phyloP scores from a whole-genome alignment of 2,888 invertebrate genomes.

The Hirtodrosophila alboralis region DNA sequence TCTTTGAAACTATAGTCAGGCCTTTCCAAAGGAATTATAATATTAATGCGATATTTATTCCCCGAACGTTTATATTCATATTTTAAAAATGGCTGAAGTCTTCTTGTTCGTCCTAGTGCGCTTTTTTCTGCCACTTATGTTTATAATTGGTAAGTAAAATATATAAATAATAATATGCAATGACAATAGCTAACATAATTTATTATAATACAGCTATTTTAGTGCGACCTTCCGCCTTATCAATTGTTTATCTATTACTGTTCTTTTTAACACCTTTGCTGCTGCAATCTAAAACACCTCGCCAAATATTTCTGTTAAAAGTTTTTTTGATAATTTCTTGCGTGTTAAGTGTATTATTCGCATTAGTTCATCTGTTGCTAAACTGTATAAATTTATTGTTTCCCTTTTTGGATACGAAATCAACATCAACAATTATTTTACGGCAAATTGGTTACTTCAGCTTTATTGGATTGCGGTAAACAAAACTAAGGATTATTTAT shows the following conservation, averaged over 20 bases:
- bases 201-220: conserved; percentile 32
- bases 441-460: conserved; percentile 49
- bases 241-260: conserved; percentile 47
- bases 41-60: too few species aligned
- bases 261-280: conserved; percentile 59
- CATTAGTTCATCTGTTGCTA: conserved; percentile 28
- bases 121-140: conserved; percentile 34
- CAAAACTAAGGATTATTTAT: background rate
- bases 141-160: conserved; percentile 49
- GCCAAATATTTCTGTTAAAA: conserved; percentile 2
- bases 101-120: conserved; percentile 39
- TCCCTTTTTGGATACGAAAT: background rate
- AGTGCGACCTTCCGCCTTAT: conserved; percentile 47
- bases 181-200: background rate
- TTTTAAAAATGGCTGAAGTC: conserved; percentile 32
- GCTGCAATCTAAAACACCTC: conserved; percentile 17
- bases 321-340: conserved; percentile 26
- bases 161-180: background rate
- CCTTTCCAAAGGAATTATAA: too few species aligned
- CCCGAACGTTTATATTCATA: too few species aligned
- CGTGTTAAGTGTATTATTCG: conserved; percentile 20
- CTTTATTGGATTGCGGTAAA: conserved; percentile 44
- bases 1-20: too few species aligned
- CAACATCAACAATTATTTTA: conserved; percentile 5
- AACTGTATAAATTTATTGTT: conserved; percentile 27